These are phyloP conservation scores for Craterocephalus amniculus DNA, from an alignment of 2,797 vertebrate species.

Conservation along the genomic window DNA sequence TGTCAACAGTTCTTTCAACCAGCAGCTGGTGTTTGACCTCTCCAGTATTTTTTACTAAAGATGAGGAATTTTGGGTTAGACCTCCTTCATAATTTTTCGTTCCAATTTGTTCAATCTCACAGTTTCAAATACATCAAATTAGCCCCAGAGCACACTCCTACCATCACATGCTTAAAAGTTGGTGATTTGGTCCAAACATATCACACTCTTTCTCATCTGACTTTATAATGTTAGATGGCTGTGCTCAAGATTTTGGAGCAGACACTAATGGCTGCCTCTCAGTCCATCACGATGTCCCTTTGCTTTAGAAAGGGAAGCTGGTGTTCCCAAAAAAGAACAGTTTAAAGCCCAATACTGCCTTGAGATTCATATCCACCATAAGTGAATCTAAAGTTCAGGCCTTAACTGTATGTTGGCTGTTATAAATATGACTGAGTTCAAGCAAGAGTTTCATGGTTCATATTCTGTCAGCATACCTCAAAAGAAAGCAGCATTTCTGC, in stretches of 20 bases:
- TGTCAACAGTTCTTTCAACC: too few relatives aligned
- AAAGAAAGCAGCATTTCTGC: conserved; percentile 30
- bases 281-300: background rate
- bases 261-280: background rate
- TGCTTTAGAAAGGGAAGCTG: background rate
- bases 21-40: too few relatives aligned
- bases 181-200: too few relatives aligned
- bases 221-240: too few relatives aligned
- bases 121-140: too few relatives aligned
- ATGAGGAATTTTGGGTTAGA: too few relatives aligned
- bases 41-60: too few relatives aligned
- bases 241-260: background rate
- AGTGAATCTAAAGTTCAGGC: background rate
- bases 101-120: too few relatives aligned
- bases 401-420: conserved; percentile 21
- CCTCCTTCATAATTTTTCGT: too few relatives aligned
- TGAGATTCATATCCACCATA: background rate
- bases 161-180: too few relatives aligned
- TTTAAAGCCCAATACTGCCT: background rate
- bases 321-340: background rate
- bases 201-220: too few relatives aligned
- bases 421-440: conserved; percentile 22
- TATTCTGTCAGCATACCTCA: conserved; percentile 40
- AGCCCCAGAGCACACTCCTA: too few relatives aligned
- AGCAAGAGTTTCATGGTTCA: conserved; percentile 32